Conservation (phyloP, 2,797 vertebrate genomes). For the Pempheris klunzingeri region DNA sequence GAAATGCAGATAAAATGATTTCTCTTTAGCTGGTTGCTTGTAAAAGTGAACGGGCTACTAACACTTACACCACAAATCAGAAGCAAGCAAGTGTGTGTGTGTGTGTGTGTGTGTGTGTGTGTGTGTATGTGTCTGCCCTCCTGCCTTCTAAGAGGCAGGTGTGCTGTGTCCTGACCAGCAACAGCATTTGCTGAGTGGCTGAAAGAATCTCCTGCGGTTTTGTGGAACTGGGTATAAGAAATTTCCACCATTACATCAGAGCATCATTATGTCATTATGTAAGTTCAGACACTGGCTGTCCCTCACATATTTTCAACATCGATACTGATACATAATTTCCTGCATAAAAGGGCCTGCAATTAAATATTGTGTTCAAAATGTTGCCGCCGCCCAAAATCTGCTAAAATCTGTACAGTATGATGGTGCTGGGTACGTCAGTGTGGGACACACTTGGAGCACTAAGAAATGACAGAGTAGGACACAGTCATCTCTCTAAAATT, state of each 20-base stretch:
- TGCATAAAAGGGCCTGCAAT: not conserved
- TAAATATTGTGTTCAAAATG: constrained; percentile 9
- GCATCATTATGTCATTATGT: constrained; percentile 59
- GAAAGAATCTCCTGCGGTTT: constrained; percentile 51
- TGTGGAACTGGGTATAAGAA: constrained; percentile 22
- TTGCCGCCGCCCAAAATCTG: not conserved
- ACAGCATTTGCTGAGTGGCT: constrained; percentile 16
- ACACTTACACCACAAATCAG: not conserved
- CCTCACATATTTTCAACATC: not conserved
- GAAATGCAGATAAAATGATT: not conserved
- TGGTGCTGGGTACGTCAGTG: too few relatives aligned
- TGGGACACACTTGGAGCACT: not conserved
- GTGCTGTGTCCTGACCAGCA: constrained; percentile 15
- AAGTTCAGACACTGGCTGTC: constrained; percentile 33
- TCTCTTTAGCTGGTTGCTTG: not conserved
- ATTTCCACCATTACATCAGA: constrained; percentile 67
- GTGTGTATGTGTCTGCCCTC: not conserved
- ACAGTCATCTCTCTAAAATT: not conserved
- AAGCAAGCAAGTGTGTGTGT: not conserved
- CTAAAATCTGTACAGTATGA: not conserved
- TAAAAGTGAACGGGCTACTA: not conserved
- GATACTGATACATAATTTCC: constrained; percentile 5
- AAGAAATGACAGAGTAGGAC: not conserved
- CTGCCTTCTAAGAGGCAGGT: constrained; percentile 41
- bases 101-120: not conserved